Conservation (phyloP, 2,888 invertebrate species). For the Synergus laeviventris region DNA sequence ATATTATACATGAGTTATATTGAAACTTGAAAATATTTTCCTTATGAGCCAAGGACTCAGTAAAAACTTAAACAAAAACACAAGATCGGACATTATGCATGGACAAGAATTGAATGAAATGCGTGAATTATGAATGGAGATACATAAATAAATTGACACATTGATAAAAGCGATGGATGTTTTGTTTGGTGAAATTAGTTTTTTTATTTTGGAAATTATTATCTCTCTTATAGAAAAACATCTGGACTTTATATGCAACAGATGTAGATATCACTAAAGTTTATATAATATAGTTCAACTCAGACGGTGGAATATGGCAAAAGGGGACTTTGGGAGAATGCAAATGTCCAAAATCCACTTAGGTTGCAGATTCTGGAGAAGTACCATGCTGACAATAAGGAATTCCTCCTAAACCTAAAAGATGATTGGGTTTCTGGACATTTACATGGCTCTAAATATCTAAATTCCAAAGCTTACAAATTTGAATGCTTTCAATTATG, state of each 20-base stretch:
- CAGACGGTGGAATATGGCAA: background rate
- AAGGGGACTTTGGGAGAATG: background rate
- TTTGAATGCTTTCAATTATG: background rate
- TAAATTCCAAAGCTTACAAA: background rate
- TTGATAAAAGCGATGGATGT: too few relatives aligned
- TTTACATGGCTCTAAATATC: background rate
- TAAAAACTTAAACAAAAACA: too few relatives aligned
- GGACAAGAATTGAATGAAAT: too few relatives aligned
- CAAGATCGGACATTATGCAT: too few relatives aligned
- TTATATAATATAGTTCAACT: background rate
- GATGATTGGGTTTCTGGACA: constrained; percentile 7
- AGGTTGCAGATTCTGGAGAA: background rate
- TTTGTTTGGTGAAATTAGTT: background rate
- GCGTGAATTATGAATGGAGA: too few relatives aligned
- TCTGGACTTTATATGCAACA: background rate
- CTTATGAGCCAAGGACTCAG: too few relatives aligned
- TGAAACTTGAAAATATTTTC: too few relatives aligned
- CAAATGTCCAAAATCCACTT: constrained; percentile 12
- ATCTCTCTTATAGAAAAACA: background rate
- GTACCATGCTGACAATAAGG: background rate
- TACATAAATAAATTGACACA: too few relatives aligned
- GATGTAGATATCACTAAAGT: constrained; percentile 7
- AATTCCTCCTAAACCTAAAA: constrained; percentile 2
- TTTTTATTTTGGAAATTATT: background rate
- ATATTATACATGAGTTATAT: too few relatives aligned